phyloP scores from a whole-genome alignment of 2,113 vertebrate species.

The Rutilus rutilus region DNA sequence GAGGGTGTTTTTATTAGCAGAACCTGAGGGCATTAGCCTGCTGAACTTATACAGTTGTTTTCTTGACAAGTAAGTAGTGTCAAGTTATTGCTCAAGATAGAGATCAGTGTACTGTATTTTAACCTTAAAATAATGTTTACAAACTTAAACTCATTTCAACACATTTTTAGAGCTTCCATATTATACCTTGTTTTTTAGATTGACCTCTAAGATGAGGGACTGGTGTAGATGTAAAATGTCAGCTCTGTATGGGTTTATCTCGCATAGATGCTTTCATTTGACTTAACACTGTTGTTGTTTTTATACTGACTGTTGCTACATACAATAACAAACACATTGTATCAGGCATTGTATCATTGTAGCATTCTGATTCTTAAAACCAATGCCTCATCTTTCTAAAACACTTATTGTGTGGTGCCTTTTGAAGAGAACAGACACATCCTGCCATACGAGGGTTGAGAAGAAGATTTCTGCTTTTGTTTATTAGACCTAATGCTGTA shows the following conservation, averaged over 20 bases:
- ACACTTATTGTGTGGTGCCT: constrained; percentile 4
- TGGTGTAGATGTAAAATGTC: constrained; percentile 6
- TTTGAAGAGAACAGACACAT: constrained; percentile 33
- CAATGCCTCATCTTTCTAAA: constrained; percentile 4
- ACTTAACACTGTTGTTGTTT: constrained; percentile 11
- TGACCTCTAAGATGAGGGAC: neutral
- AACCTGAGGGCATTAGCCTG: neutral
- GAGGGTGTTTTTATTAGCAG: constrained; percentile 13
- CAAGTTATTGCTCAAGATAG: constrained; percentile 11
- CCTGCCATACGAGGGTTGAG: constrained; percentile 7
- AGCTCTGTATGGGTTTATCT: neutral
- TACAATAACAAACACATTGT: neutral
- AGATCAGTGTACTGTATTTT: constrained; percentile 52
- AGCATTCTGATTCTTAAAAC: neutral
- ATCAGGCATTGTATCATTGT: neutral
- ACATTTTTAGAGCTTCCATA: constrained; percentile 33
- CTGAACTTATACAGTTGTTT: constrained; percentile 4
- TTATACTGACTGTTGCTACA: constrained; percentile 12
- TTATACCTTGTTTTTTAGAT: constrained; percentile 28
- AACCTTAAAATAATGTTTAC: constrained; percentile 55
- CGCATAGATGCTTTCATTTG: neutral
- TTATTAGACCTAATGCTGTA: constrained; percentile 25
- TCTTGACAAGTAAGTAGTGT: constrained; percentile 15
- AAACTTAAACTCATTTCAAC: constrained; percentile 35
- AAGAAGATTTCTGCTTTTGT: constrained; percentile 27